Conservation (phyloP, 2,113 vertebrate genomes). For the Climacteris rufus region DNA sequence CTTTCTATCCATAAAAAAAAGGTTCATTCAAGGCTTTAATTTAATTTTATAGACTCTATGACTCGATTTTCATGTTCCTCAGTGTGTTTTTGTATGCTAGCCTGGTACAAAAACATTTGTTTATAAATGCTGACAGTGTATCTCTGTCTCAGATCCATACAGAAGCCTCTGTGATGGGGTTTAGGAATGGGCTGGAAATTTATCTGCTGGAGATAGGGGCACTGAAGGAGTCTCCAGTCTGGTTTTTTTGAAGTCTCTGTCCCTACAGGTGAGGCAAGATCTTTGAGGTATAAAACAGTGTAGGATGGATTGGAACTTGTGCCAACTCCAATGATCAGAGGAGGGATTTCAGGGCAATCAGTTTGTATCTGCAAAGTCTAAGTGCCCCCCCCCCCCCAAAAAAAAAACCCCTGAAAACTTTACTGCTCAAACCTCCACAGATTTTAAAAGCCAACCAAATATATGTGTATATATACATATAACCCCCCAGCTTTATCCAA, state of each 20-base stretch:
- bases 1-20: background rate
- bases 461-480: background rate
- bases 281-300: background rate
- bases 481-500: background rate
- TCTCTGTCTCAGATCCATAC: background rate
- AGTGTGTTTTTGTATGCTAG: background rate
- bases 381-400: accelerated
- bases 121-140: background rate
- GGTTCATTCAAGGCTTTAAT: background rate
- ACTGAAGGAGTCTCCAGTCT: background rate
- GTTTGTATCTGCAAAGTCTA: background rate
- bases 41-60: background rate
- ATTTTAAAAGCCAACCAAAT: background rate
- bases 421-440: background rate
- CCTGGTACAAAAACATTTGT: background rate
- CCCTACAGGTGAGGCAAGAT: background rate
- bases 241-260: background rate
- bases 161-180: accelerated
- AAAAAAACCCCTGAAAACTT: background rate
- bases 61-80: background rate
- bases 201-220: background rate
- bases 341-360: background rate
- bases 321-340: background rate
- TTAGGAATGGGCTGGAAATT: background rate
- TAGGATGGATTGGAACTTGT: background rate